phyloP scores from a whole-genome alignment of 2,797 vertebrate species.

The Sebastes paucispinis region DNA sequence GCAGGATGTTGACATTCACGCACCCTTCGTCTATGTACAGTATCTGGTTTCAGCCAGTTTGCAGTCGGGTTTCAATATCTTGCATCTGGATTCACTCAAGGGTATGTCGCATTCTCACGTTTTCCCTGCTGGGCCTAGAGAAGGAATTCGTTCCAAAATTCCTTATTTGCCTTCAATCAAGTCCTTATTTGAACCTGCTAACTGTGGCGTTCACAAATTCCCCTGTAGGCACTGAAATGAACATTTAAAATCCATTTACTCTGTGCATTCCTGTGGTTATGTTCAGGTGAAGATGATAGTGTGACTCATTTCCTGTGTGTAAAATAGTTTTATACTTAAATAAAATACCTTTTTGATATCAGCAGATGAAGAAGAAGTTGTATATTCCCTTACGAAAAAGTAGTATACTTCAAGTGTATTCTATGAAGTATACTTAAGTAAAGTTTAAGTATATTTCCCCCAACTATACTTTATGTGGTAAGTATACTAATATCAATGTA shows the following conservation, averaged over 20 bases:
- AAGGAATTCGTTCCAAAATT: conserved; percentile 1
- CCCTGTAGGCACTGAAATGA: neutral
- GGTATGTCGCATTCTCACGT: neutral
- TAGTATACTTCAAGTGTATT: neutral
- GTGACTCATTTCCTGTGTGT: neutral
- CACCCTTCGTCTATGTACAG: neutral
- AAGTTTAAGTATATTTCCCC: too few species aligned
- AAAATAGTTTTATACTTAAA: neutral
- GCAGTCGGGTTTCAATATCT: conserved; percentile 12
- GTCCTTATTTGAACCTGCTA: neutral
- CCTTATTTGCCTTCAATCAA: neutral
- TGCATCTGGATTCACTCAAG: conserved; percentile 36
- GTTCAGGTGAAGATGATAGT: neutral
- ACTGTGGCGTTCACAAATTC: neutral
- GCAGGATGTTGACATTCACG: conserved; percentile 44
- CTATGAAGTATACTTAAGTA: too few species aligned
- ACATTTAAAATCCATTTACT: neutral
- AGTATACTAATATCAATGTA: too few species aligned
- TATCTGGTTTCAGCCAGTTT: conserved; percentile 38
- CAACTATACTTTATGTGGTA: too few species aligned
- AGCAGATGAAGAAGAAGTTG: neutral
- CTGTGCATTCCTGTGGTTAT: neutral
- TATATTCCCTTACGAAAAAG: too few species aligned
- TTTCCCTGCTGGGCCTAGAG: neutral
- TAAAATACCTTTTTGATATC: neutral